phyloP scores from a whole-genome alignment of 2,797 vertebrate genomes.

The Acestrorhynchus altus region DNA sequence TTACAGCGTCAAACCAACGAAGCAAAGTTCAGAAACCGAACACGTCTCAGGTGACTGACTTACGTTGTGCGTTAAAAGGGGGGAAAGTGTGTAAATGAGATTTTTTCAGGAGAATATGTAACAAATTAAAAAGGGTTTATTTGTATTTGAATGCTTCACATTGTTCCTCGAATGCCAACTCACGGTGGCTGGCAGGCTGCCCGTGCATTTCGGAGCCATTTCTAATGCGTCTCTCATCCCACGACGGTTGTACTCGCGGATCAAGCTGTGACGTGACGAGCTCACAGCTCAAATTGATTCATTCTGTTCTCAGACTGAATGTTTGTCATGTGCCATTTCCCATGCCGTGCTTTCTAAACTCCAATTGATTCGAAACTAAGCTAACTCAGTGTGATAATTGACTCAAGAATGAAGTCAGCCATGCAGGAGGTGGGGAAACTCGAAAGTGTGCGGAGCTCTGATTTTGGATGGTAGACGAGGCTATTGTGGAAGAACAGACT shows the following conservation, averaged over 20 bases:
- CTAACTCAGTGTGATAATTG: slow-evolving; percentile 16
- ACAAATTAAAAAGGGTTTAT: neutral
- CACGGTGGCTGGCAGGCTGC: neutral
- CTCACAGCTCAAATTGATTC: neutral
- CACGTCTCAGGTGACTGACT: neutral
- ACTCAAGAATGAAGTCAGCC: neutral
- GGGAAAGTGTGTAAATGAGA: neutral
- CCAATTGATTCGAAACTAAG: neutral
- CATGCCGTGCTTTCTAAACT: neutral
- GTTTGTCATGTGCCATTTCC: slow-evolving; percentile 21
- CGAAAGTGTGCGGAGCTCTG: neutral
- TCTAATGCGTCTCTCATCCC: neutral
- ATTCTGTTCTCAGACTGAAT: slow-evolving; percentile 1
- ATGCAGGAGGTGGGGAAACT: neutral
- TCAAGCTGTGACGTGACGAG: neutral
- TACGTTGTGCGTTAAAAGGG: neutral
- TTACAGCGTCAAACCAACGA: neutral
- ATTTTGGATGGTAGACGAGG: neutral
- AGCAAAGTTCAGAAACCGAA: neutral
- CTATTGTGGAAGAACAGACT: neutral
- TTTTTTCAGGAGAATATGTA: neutral
- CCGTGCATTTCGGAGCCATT: neutral
- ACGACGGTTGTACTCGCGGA: neutral
- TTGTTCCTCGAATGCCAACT: slow-evolving; percentile 5
- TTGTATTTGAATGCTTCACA: neutral